phyloP scores from a whole-genome alignment of 2,113 vertebrate genomes.

The Carassius carassius region DNA sequence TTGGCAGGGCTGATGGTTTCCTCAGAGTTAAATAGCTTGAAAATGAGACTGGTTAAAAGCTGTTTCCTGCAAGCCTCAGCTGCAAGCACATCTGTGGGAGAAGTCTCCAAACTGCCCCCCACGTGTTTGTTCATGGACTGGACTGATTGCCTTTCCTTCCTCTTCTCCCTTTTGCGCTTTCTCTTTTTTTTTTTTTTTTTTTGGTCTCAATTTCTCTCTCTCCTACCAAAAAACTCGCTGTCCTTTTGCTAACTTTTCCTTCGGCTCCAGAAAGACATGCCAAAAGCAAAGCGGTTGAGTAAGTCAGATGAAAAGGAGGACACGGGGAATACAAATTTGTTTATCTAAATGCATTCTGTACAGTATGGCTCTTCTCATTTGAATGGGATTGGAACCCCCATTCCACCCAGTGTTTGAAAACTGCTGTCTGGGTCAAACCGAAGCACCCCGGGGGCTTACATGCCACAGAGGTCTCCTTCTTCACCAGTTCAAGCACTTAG shows the following conservation, averaged over 20 bases:
- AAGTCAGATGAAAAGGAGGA: conserved; percentile 25
- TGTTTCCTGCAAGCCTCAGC: conserved; percentile 81
- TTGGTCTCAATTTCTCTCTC: conserved; percentile 68
- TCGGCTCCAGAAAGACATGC: conserved; percentile 59
- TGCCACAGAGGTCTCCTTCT: conserved; percentile 73
- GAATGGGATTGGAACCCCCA: conserved; percentile 55
- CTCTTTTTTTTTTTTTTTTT: neutral
- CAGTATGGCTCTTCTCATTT: conserved; percentile 9
- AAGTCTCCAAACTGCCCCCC: conserved; percentile 69
- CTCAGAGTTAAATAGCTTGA: conserved; percentile 68
- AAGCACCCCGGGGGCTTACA: conserved; percentile 46
- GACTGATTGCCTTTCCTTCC: conserved; percentile 83
- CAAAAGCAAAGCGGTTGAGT: conserved; percentile 40
- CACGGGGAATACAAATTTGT: neutral
- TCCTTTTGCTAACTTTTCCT: conserved; percentile 76
- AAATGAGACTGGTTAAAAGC: conserved; percentile 69
- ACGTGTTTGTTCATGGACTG: conserved; percentile 76
- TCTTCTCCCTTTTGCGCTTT: conserved; percentile 18
- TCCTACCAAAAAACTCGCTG: conserved; percentile 72
- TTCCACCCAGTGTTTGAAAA: conserved; percentile 53
- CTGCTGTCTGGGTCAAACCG: conserved; percentile 67
- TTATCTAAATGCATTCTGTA: conserved; percentile 31
- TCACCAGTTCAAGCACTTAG: conserved; percentile 6
- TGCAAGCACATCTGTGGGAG: conserved; percentile 79
- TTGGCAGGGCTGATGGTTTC: conserved; percentile 68